Evolutionary conservation across 2,888 invertebrate species (phyloP), one percentile per base, ranked within the genome.

Genomic region (Sesia bembeciformis): DNA sequence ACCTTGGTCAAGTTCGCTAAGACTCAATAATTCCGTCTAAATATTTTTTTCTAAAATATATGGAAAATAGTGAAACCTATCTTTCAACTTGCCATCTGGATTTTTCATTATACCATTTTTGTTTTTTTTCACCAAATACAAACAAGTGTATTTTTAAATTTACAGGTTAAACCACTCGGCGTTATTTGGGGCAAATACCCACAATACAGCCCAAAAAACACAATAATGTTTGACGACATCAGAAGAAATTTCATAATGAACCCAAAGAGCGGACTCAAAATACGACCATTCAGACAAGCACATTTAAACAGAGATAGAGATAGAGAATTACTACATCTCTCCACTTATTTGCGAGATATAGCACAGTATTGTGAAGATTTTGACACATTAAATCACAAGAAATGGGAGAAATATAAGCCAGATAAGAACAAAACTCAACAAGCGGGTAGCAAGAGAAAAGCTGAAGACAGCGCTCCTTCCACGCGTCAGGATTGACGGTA

Each of bases 201-300:
- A 1, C 96, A 98, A 73, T 98, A 96, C 82, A 94, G 92, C 52
- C 89, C 94, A 0, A 95, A 95, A 73, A 99, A 99, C 78, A 98
- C 98, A 0, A 97, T 99, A 60, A 99, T 99, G 98, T 96, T 99
- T 68, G 98, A 99, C 74, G 98, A 99, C 70, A 95, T 98, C 46
- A 90, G 98, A 54, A 91, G 98, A 64, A 99, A 99, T 82, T 99
- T 99, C 72, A 92, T 98, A 46, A 98, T 99, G 98, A 99, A 99
- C 80, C 98, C 98, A 0, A 95, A 96, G 67, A 96, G 95, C 57
- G 98, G 98, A 0, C 87, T 98, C 0, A 94, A 94, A 80, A 98
- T 98, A 67, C 91, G 94, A 70, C 95, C 98, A 0, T 98, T 98
- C 77, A 91, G 95, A 4, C 95, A 98, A 71, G 98, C 98, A 0